Evolutionary conservation across 2,888 invertebrate species (phyloP).

Genomic region (Sisyra nigra): DNA sequence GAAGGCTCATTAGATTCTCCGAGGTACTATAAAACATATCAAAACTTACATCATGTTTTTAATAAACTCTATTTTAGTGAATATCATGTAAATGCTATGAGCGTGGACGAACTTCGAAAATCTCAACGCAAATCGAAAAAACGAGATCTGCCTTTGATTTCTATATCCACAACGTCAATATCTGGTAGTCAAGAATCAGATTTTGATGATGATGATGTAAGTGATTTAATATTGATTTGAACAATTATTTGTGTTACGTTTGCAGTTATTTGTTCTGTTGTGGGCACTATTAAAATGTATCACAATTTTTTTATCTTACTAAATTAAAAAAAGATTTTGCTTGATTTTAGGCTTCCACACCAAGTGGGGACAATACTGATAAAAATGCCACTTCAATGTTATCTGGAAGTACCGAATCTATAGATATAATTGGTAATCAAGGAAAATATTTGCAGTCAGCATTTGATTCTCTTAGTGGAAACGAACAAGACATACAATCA

Average conservation of each 20-base stretch:
- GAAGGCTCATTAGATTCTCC: conserved; percentile 36
- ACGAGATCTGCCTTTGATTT: conserved; percentile 25
- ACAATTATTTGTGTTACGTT: not conserved
- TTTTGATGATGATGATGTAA: conserved; percentile 50
- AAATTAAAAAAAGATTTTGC: no score
- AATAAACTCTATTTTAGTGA: conserved; percentile 32
- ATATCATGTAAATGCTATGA: conserved; percentile 79
- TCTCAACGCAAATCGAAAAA: conserved; percentile 53
- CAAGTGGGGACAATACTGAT: conserved; percentile 67
- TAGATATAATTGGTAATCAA: conserved; percentile 36
- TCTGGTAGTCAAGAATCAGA: conserved; percentile 54
- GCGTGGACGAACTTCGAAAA: conserved; percentile 65
- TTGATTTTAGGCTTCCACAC: conserved; percentile 47
- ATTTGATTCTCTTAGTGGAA: conserved; percentile 54
- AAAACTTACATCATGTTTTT: not conserved
- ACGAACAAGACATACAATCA: conserved; percentile 30
- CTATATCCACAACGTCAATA: conserved; percentile 24
- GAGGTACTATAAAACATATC: conserved; percentile 22
- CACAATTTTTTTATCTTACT: no score
- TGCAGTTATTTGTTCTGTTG: not conserved
- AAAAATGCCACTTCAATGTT: conserved; percentile 52
- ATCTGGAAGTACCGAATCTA: conserved; percentile 58
- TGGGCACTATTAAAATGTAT: no score
- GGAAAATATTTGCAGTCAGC: conserved; percentile 49
- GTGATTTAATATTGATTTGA: conserved; percentile 1